phyloP scores from a whole-genome alignment of 2,113 vertebrate genomes.

The Vulpes vulpes region DNA sequence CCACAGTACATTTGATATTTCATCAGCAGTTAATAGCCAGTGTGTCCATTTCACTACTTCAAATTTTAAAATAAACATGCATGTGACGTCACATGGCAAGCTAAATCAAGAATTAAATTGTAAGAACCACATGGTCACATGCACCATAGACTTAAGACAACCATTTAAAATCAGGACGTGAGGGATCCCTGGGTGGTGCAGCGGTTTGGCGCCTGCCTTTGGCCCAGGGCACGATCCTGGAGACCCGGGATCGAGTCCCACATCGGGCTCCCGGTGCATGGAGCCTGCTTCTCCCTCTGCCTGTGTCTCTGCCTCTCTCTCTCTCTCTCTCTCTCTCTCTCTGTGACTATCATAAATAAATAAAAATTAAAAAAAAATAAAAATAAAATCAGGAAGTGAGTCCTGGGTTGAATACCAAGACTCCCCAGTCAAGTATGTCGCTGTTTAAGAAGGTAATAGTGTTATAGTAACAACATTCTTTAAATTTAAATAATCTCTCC shows the following conservation, averaged over 20 bases:
- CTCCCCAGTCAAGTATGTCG: fast-evolving
- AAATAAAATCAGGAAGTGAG: no score
- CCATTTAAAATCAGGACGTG: no score
- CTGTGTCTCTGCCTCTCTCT: no score
- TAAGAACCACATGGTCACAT: no score
- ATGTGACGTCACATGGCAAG: fast-evolving
- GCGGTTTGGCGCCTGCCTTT: no score
- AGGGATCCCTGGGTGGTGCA: background rate
- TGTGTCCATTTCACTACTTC: fast-evolving
- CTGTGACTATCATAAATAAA: no score
- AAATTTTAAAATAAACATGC: background rate
- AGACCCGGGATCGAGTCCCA: no score
- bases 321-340: no score
- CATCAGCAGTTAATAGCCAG: background rate
- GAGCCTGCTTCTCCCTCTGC: no score
- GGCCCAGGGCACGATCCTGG: no score
- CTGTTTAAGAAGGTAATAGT: background rate
- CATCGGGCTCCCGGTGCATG: no score
- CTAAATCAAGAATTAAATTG: background rate
- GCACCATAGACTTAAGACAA: fast-evolving
- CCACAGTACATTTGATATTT: fast-evolving
- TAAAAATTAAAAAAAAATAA: no score
- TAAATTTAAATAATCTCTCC: background rate
- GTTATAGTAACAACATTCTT: fast-evolving
- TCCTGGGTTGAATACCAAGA: background rate